Base-by-base conservation (phyloP, 2,113 vertebrate species). In the Myotis lucifugus region DNA sequence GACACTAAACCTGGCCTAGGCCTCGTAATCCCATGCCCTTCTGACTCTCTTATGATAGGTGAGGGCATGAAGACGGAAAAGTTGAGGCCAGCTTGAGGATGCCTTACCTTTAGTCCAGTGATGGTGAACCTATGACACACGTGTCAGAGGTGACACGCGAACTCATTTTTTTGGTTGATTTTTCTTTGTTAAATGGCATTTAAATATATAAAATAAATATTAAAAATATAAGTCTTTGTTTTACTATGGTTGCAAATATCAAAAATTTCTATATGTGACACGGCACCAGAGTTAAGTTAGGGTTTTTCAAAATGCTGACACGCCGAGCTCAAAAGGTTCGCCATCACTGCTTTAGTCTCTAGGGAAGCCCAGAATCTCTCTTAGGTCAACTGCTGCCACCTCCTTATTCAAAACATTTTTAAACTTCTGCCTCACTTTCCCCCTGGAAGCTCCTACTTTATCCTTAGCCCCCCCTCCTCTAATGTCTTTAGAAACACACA, bases 301-400 rank as follows among this genome's bases (percentile, higher is more conserved):
- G n/a, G n/a, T n/a, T n/a, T n/a, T n/a, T n/a, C n/a, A n/a, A n/a
- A n/a, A n/a, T n/a, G n/a, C n/a, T n/a, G n/a, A n/a, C n/a, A n/a
- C n/a, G n/a, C n/a, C n/a, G n/a, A n/a, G n/a, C n/a, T n/a, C n/a
- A n/a, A n/a, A n/a, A n/a, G n/a, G n/a, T n/a, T n/a, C n/a, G n/a
- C n/a, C n/a, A n/a, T n/a, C n/a, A n/a, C n/a, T n/a, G n/a, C 17
- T 8, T 64, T 67, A 50, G 66, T 78, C 54, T 92, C 6, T 23
- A 82, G 40, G 29, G 74, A 92, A 95, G n/a, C 15, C 84, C 32
- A 88, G 59, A 81, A 29, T 70, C 46, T 88, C 54, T 86, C 32
- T 73, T 42, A 52, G 13, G 13, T 91, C 19, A 70, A 56, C 19
- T 66, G 25, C 66, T 89, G 77, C 27, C 17, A 37, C 34, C 48